Base-by-base conservation (phyloP, 2,888 invertebrate species). In the Gerris lacustris region DNA sequence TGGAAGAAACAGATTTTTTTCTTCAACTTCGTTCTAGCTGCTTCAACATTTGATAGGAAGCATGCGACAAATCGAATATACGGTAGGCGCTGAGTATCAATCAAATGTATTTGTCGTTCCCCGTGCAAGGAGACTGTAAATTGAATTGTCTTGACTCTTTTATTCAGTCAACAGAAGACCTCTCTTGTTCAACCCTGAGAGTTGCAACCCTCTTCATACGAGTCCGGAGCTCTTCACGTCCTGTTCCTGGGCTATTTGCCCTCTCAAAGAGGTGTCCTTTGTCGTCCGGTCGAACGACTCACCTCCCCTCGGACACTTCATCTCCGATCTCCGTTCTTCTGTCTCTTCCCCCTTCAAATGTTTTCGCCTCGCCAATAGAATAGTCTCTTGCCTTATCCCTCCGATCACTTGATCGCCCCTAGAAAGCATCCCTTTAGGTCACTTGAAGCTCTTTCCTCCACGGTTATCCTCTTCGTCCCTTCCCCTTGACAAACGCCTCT, bases 141-240 rank as follows among this genome's bases (percentile, higher is more conserved):
- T 55, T 55, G 55, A 55, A 55, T 55, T 55, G 55, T 55, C 55
- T 55, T 55, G 55, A 55, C 55, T 55, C 31, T 55, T 55, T 55
- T 55, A 55, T 55, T 55, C 55, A 9, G 55, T 55, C 55, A 55
- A 55, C 2, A 11, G 15, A 31, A 31, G 31, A 31, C 31, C 31
- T 31, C 31, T 31, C 31, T 31, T 31, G 31, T 31, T 31, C 31
- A 31, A 31, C 31, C 31, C 31, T 4, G 31, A 31, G 31, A 31
- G 31, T 31, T 31, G 31, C 31, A 31, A 31, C 31, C 31, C 31
- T 31, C 31, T 31, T 31, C 31, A 31, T 31, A 31, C 31, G 31
- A 31, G 31, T 31, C 31, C 31, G 31, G 31, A 55, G 11, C 55
- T 55, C 55, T 55, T 55, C 55, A 55, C 15, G 55, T 15, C 15